phyloP scores from a whole-genome alignment of 2,888 invertebrate species.

The Lingula anatina region DNA sequence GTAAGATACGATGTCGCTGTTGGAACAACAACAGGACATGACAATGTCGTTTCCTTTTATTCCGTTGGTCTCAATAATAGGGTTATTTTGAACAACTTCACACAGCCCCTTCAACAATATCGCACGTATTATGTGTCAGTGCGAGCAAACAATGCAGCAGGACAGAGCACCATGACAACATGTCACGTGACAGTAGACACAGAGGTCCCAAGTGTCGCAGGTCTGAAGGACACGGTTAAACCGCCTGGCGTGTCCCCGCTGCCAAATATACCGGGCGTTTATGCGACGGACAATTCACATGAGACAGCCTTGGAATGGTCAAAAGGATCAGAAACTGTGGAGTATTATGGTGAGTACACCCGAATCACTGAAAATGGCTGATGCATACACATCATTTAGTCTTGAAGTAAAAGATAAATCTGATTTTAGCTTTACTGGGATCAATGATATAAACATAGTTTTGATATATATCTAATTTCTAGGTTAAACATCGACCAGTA shows the following conservation, averaged over 20 bases:
- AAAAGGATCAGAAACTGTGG: conserved; percentile 4
- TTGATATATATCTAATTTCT: no score
- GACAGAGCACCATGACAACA: neutral
- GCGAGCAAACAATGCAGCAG: neutral
- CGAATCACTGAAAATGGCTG: no score
- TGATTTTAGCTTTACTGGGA: no score
- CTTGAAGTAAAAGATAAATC: no score
- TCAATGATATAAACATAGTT: no score
- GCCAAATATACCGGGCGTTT: neutral
- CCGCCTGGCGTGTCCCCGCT: conserved; percentile 9
- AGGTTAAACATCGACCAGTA: no score
- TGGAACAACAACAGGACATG: conserved; percentile 7
- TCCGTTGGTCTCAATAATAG: neutral
- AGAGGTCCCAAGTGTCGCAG: neutral
- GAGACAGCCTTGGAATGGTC: conserved; percentile 10
- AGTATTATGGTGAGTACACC: conserved; percentile 14
- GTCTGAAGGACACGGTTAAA: neutral
- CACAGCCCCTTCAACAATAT: neutral
- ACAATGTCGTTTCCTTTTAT: neutral
- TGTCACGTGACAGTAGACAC: neutral
- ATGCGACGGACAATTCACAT: neutral
- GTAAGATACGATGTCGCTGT: conserved; percentile 12
- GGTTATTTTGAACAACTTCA: neutral
- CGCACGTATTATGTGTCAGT: neutral
- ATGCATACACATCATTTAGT: no score